A percentile compares a stretch with the other conserved stretches of the same genome.
Conservation (phyloP, 2,113 vertebrate genomes). For the Toxotes chatareus region DNA sequence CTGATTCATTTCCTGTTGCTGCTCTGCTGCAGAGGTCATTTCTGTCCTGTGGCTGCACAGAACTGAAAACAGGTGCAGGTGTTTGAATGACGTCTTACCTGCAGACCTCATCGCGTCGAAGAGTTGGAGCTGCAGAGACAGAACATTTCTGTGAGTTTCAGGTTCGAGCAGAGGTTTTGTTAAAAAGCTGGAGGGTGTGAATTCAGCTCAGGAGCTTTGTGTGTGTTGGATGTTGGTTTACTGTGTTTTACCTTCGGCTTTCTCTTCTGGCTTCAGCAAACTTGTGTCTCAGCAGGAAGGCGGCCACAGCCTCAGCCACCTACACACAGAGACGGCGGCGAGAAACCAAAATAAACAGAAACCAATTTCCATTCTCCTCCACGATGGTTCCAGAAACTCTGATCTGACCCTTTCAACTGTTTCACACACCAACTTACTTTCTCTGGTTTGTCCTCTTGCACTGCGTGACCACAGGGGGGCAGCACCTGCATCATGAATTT, state of each 20-base stretch:
- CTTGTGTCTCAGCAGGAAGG: constrained; percentile 79
- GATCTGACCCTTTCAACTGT: too few species aligned
- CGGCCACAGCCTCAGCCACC: constrained; percentile 73
- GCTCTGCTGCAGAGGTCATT: too few species aligned
- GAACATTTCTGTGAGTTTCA: background rate
- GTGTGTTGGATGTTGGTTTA: too few species aligned
- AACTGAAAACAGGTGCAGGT: too few species aligned
- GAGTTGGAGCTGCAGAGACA: constrained; percentile 60
- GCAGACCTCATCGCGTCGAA: constrained; percentile 54
- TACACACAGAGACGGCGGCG: constrained; percentile 23
- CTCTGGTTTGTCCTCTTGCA: constrained; percentile 77
- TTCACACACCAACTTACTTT: constrained; percentile 52
- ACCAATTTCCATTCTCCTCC: background rate
- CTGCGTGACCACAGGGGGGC: constrained; percentile 79
- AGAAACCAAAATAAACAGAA: background rate
- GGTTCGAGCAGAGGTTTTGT: background rate
- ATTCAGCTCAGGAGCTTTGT: too few species aligned
- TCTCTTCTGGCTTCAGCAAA: constrained; percentile 73
- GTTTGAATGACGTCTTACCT: constrained; percentile 3
- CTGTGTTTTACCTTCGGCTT: constrained; percentile 62
- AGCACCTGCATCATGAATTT: constrained; percentile 84
- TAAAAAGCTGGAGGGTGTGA: too few species aligned
- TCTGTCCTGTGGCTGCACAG: too few species aligned
- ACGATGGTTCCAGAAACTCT: too few species aligned
- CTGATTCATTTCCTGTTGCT: too few species aligned